Evolutionary conservation across 2,888 invertebrate species (phyloP).

Genomic region (Cheilosia soror): DNA sequence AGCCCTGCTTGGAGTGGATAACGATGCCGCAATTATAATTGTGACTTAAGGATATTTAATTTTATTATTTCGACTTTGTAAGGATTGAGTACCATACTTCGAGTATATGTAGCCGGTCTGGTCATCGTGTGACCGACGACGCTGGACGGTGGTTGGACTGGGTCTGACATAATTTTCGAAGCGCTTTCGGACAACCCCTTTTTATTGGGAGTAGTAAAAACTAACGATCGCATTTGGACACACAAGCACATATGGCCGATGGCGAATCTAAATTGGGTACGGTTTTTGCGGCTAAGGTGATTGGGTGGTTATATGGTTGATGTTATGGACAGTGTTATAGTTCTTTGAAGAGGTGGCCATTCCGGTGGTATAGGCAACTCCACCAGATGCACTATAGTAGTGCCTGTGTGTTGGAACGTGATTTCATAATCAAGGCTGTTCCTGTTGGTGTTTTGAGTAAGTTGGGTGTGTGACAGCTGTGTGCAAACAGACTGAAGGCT

Average conservation of each 20-base stretch:
- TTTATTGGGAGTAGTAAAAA: conserved; percentile 70
- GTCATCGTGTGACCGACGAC: conserved; percentile 33
- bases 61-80: conserved; percentile 69
- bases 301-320: conserved; percentile 44
- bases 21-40: conserved; percentile 71
- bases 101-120: background rate
- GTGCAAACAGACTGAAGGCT: background rate
- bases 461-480: background rate
- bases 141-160: background rate
- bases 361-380: background rate
- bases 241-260: conserved; percentile 43
- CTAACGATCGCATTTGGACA: conserved; percentile 59
- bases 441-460: background rate
- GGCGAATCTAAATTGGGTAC: conserved; percentile 65
- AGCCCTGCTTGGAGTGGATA: conserved; percentile 43
- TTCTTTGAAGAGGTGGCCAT: conserved; percentile 29
- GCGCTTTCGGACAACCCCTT: conserved; percentile 50
- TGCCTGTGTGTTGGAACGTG: background rate
- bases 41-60: conserved; percentile 72
- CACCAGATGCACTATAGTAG: conserved; percentile 4
- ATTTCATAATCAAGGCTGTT: background rate
- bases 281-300: conserved; percentile 63
- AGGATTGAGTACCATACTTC: conserved; percentile 47
- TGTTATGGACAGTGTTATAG: conserved; percentile 55
- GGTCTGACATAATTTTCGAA: conserved; percentile 44